Base-by-base conservation (phyloP, 2,888 invertebrate genomes). In the Hedya salicella region DNA sequence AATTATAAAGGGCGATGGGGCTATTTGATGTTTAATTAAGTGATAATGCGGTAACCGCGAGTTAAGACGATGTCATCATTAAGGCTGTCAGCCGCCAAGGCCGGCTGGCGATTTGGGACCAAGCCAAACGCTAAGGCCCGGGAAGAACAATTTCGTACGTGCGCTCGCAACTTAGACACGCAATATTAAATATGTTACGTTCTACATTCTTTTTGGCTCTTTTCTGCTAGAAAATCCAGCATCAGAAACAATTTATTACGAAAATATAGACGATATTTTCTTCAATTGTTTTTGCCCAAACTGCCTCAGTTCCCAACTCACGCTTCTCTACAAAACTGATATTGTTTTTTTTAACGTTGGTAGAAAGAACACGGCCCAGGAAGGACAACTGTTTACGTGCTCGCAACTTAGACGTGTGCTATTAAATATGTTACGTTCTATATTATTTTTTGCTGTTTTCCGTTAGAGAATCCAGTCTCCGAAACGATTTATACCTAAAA, bases 81-180 rank as follows among this genome's bases (percentile, higher is more conserved):
- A 81, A 79, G 75, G 71, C 68, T 75, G 75, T 72, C 74, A 69
- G 73, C 77, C 83, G 84, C 79, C 82, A 81, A 80, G 80, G 80
- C 71, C 80, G 78, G 69, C 69, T 72, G 73, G 68, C 76, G 74
- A 82, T 82, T 86, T 85, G 86, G 85, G 81, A 71, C 69, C 68
- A 60, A 60, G 83, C 84, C 84, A 86, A 71, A 67, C 59, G 16
- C 36, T 30, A 54, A 50, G 30, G 50, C 64, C 50, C 54, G 40
- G 5, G 49, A 19, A 13, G 52, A 50, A 39, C 36, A 32, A 66
- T 53, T 66, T 5, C 39, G 52, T 48, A 65, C 65, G 54, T 49
- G 61, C n/a, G n/a, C 52, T 46, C 30, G 36, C 39, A 30, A 66
- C 53, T 66, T 60, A 16, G 30, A 53, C 25, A 48, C 13, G 32